These are phyloP conservation scores for Basileuterus tristriatus DNA, from an alignment of 2,797 vertebrate species.

Conservation along the genomic window DNA sequence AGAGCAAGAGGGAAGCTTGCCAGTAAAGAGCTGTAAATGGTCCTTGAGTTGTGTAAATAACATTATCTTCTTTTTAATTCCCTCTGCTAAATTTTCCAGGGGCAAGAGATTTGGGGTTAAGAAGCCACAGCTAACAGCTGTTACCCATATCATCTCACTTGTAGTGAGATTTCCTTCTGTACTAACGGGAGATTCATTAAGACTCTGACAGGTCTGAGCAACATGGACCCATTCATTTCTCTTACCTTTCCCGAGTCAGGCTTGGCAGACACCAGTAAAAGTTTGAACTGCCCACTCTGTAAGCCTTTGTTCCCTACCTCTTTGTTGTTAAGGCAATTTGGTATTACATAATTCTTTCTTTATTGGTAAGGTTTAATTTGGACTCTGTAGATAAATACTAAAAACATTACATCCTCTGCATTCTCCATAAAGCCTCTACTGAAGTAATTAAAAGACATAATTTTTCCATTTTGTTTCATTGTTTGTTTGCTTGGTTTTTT, in stretches of 20 bases:
- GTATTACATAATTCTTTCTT: background rate
- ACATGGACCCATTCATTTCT: background rate
- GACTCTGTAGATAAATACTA: background rate
- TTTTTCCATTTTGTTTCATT: background rate
- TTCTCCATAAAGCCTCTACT: background rate
- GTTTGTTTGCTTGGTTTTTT: background rate
- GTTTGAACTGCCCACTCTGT: background rate
- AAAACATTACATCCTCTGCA: background rate
- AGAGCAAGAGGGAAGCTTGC: background rate
- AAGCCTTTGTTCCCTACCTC: background rate
- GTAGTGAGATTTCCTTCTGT: background rate
- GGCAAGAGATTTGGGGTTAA: background rate
- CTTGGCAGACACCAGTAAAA: background rate
- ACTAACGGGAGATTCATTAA: background rate
- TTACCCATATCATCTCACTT: background rate
- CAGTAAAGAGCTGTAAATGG: background rate
- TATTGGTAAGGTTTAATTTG: background rate
- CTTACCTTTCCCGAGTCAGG: background rate
- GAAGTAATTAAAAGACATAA: background rate
- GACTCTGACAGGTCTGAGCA: background rate
- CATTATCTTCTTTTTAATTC: background rate
- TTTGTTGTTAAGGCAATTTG: background rate
- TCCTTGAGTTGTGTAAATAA: background rate
- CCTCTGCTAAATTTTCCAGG: background rate
- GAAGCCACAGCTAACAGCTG: background rate